These are phyloP conservation scores for Pseudochaenichthys georgianus DNA, from an alignment of 2,797 vertebrate genomes.

Conservation along the genomic window DNA sequence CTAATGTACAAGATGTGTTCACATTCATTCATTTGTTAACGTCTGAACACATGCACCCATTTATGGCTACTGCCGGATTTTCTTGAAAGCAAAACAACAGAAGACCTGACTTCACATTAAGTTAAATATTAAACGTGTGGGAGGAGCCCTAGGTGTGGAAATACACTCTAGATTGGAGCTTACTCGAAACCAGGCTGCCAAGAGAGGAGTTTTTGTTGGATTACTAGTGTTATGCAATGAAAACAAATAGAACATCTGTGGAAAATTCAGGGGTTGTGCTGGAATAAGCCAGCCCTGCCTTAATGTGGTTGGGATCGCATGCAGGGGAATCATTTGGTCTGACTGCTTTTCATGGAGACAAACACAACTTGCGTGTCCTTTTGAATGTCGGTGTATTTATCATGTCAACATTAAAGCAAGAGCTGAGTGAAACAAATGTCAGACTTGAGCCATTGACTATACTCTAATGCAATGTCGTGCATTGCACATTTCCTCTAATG, in stretches of 20 bases:
- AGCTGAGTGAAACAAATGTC: slow-evolving; percentile 32
- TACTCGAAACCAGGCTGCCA: slow-evolving; percentile 32
- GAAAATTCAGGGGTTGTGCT: slow-evolving; percentile 69
- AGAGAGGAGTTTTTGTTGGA: slow-evolving; percentile 64
- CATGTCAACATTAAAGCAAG: slow-evolving; percentile 19
- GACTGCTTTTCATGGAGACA: slow-evolving; percentile 64
- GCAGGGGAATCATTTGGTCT: slow-evolving; percentile 73
- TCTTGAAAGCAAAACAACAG: slow-evolving; percentile 2
- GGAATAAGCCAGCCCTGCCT: slow-evolving; percentile 63
- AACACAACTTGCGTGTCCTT: slow-evolving; percentile 64
- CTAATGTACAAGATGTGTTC: not conserved
- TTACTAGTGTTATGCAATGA: slow-evolving; percentile 79
- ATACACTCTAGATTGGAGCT: slow-evolving; percentile 29
- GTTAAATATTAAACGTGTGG: slow-evolving; percentile 53
- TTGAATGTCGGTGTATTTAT: slow-evolving; percentile 43
- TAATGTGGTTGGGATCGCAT: slow-evolving; percentile 77
- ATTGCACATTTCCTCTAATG: slow-evolving; percentile 19
- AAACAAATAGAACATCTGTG: slow-evolving; percentile 79
- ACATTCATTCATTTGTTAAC: slow-evolving; percentile 38
- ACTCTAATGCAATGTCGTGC: not conserved
- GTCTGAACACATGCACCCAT: not conserved
- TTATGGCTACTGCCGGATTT: slow-evolving; percentile 8
- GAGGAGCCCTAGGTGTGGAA: slow-evolving; percentile 31
- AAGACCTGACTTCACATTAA: slow-evolving; percentile 1
- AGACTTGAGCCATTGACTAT: not conserved